These are phyloP conservation scores for Cryptus armator DNA, from an alignment of 2,888 invertebrate genomes.

Conservation along the genomic window DNA sequence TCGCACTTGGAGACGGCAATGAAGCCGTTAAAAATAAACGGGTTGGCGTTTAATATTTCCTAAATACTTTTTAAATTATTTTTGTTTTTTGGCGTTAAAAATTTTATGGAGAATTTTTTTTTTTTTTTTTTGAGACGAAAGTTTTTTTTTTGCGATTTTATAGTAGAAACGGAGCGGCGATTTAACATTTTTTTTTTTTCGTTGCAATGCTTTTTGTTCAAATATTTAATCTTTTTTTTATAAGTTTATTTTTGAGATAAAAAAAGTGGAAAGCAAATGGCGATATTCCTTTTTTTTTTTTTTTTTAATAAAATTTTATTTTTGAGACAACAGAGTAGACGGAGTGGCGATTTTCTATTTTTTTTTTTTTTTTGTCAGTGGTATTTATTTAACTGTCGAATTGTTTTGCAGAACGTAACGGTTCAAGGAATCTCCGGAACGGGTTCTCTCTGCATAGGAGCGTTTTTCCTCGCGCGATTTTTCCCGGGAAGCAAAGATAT, in stretches of 20 bases:
- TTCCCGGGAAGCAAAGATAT: slow-evolving; percentile 93
- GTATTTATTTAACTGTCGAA: slow-evolving; percentile 14
- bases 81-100: no score
- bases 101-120: background rate
- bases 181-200: background rate
- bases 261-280: no score
- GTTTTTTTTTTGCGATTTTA: background rate
- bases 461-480: slow-evolving; percentile 93
- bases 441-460: slow-evolving; percentile 97
- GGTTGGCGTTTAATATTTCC: slow-evolving; percentile 86
- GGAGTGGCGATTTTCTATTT: no score
- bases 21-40: slow-evolving; percentile 89
- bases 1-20: slow-evolving; percentile 95
- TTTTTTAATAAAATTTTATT: no score
- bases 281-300: no score
- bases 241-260: no score
- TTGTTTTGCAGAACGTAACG: slow-evolving; percentile 87
- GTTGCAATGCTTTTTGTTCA: slow-evolving; percentile 5
- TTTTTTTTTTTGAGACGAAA: background rate
- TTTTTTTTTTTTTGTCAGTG: slow-evolving; percentile 32
- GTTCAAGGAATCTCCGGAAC: slow-evolving; percentile 98
- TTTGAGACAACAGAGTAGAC: no score
- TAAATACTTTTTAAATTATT: background rate
- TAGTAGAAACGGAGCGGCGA: background rate
- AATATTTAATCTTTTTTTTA: background rate